Base-by-base conservation (phyloP, 2,888 invertebrate genomes). In the Hypsopygia costalis region DNA sequence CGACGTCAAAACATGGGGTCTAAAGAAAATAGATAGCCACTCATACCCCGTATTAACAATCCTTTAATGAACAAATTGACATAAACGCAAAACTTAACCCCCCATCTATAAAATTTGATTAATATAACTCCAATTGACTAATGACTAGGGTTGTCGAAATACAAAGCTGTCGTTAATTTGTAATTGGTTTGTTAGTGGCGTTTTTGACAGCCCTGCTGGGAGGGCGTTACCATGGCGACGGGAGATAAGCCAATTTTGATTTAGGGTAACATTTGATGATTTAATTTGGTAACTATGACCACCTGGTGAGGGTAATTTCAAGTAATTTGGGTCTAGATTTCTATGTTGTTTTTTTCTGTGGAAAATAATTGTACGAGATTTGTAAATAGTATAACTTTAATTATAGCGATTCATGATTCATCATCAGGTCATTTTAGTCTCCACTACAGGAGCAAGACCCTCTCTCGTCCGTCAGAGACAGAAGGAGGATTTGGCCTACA, bases 101-200 rank as follows among this genome's bases (percentile, higher is more conserved):
- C 25, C 25, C 25, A 25, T 25, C 25, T 25, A n/a, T 25, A 16
- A 16, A 16, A 16, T 16, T 16, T 16, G 16, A 25, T 25, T 8
- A 25, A 25, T 8, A 6, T 4, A 1, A 3, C 36, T 30, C n/a
- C 30, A 37, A 28, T 36, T 11, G 28, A 6, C 7, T 34, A 29
- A 31, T 31, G 30, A 37, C 30, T 30, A 37, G 36, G 36, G 36
- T 7, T 25, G 34, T 31, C 2, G 22, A 49, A 59, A 52, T 55
- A 62, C 55, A 66, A 72, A 66, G 57, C 52, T 46, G 30, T 35
- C 42, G 46, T 63, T 78, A 76, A 78, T 77, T 16, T 77, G 69
- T 75, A 74, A 75, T 73, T 70, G 63, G 52, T 47, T 46, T 37
- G 46, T 47, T 53, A 29, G 43, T 16, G 16, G 16, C 4, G 16